phyloP scores from a whole-genome alignment of 2,113 vertebrate genomes.

The Mungos mungo region DNA sequence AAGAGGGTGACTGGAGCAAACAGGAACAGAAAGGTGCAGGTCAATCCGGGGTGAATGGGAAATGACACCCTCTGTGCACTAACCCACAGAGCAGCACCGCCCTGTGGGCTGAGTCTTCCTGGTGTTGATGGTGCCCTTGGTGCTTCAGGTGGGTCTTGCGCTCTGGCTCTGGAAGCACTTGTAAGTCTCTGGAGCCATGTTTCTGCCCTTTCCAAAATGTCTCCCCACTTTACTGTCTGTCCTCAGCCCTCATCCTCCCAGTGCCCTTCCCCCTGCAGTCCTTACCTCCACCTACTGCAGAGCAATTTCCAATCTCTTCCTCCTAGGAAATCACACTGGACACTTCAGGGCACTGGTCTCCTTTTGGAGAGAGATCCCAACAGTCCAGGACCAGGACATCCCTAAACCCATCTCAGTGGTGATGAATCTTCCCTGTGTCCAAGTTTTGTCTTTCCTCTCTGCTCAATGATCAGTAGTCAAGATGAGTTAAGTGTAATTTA shows the following conservation, averaged over 20 bases:
- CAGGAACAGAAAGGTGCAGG: neutral
- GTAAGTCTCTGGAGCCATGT: neutral
- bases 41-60: accelerated
- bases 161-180: neutral
- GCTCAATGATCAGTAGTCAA: neutral
- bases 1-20: neutral
- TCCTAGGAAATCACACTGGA: neutral
- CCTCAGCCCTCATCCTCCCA: neutral
- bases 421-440: neutral
- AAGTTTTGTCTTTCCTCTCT: neutral
- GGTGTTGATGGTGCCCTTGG: neutral
- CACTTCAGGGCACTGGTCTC: neutral
- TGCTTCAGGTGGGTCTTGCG: neutral
- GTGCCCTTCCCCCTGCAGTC: neutral
- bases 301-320: neutral
- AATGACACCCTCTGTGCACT: neutral
- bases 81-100: neutral
- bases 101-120: neutral
- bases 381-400: neutral
- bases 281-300: neutral
- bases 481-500: neutral
- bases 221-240: neutral
- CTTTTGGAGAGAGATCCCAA: neutral
- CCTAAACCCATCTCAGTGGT: neutral
- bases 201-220: neutral